Percentiles rank a stretch among this genome's conserved stretches.
These are phyloP conservation scores for Eumerus sabulonum DNA, from an alignment of 2,888 invertebrate genomes.

Conservation along the genomic window DNA sequence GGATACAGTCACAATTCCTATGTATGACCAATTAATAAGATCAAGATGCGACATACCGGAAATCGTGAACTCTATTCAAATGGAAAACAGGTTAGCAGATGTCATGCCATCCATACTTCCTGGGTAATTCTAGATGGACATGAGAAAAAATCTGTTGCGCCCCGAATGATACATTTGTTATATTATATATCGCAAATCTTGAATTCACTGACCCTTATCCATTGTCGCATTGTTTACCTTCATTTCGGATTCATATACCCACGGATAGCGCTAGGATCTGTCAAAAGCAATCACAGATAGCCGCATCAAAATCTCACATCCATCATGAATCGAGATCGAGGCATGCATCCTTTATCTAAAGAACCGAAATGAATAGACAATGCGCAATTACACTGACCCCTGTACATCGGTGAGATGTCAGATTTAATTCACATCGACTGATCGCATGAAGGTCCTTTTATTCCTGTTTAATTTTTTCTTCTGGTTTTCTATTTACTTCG, in stretches of 20 bases:
- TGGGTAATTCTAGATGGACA: slow-evolving; percentile 52
- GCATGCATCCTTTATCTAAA: slow-evolving; percentile 9
- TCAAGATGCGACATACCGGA: background rate
- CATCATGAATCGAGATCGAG: slow-evolving; percentile 67
- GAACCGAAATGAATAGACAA: slow-evolving; percentile 62
- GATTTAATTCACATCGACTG: slow-evolving; percentile 69
- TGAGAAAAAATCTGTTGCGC: slow-evolving; percentile 54
- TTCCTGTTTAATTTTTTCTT: slow-evolving; percentile 11
- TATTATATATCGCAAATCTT: slow-evolving; percentile 44
- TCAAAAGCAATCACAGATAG: slow-evolving; percentile 71
- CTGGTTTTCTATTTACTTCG: no score
- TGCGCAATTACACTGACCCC: slow-evolving; percentile 70
- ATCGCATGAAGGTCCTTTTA: slow-evolving; percentile 37
- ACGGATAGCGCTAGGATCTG: slow-evolving; percentile 58
- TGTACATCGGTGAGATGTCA: slow-evolving; percentile 66
- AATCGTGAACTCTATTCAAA: no score
- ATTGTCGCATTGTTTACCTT: slow-evolving; percentile 38
- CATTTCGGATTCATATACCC: slow-evolving; percentile 32
- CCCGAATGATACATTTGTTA: slow-evolving; percentile 1
- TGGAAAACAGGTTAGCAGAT: slow-evolving; percentile 56
- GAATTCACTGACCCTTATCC: slow-evolving; percentile 50
- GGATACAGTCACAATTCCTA: no score
- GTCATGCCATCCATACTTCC: slow-evolving; percentile 36
- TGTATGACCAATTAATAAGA: no score
- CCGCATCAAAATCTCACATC: slow-evolving; percentile 71